Evolutionary conservation across 2,888 invertebrate species (phyloP), one percentile per base, ranked within the genome.

Genomic region (Dasysyrphus tricinctus): DNA sequence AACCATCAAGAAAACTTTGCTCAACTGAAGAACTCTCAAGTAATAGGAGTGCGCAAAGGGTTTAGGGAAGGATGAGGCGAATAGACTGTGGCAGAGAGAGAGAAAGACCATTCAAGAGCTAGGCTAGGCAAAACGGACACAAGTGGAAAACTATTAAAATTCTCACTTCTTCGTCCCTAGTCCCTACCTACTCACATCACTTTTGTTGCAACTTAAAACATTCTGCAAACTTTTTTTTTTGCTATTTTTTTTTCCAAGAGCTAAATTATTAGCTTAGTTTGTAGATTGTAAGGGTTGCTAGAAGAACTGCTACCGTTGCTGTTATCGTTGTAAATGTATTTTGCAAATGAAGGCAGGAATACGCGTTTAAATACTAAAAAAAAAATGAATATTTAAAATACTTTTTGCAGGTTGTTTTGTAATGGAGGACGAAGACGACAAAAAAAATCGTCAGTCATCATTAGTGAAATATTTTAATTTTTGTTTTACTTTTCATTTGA

Each of bases 181-280:
- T 12, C 39, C 5, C 6, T 37, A 9, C 59, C 32, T 16, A 37
- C 67, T 47, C 32, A 49, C 37, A 32, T 32, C 32, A 54, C 49
- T 74, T 51, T n/a, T 39, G 67, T 74, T 54, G 39, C 61, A 54
- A 54, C 51, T 74, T 61, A 69, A 69, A 54, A 69, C 9, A 54
- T 67, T 67, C 59, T 73, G 49, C 16, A 37, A 70, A 63, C 12
- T 63, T 24, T 39, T 77, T 39, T 47, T 54, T 32, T 29, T 37
- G n/a, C 29, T 56, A 11, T 42, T 39, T 63, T 51, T 59, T 57
- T 51, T 56, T 49, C 73, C 54, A 44, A 70, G 72, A 42, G 44
- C 59, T 59, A 37, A 81, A 77, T 73, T 81, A 85, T 85, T 85
- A 69, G 81, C 85, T 85, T 85, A 85, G 85, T 85, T 85, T 85